Evolutionary conservation across 2,113 vertebrate genomes (phyloP).

Genomic region (Colaptes auratus): DNA sequence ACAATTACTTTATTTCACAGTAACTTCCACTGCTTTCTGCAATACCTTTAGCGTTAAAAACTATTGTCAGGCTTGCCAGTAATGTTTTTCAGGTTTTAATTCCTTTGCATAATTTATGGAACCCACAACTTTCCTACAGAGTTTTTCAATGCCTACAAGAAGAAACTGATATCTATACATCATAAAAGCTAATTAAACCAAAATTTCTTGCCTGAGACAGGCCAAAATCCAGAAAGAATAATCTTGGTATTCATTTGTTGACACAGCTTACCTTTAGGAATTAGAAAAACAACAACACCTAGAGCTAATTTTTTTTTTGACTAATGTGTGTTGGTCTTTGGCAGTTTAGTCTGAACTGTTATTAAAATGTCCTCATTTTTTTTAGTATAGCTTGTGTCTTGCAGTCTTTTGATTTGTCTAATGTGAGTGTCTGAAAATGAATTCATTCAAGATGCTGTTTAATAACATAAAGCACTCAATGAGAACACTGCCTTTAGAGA

Average conservation of each 20-base stretch:
- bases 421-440: not conserved
- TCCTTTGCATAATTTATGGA: not conserved
- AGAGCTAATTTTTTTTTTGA: not conserved
- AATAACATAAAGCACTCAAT: not conserved
- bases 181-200: not conserved
- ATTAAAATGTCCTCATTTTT: not conserved
- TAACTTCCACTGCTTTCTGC: not conserved
- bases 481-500: not conserved
- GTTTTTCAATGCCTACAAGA: not conserved
- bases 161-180: not conserved
- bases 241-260: not conserved
- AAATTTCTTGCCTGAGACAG: not conserved
- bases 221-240: not conserved
- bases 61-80: not conserved
- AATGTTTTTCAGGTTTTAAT: not conserved
- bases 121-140: not conserved
- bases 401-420: not conserved
- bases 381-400: not conserved
- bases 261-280: not conserved
- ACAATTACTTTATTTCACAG: constrained; percentile 32
- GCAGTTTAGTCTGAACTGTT: not conserved
- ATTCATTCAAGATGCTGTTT: not conserved
- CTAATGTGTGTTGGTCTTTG: not conserved
- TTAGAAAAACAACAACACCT: not conserved
- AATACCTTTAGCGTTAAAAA: not conserved